Evolutionary conservation across 2,113 vertebrate species (phyloP).

Genomic region (Taurulus bubalis): DNA sequence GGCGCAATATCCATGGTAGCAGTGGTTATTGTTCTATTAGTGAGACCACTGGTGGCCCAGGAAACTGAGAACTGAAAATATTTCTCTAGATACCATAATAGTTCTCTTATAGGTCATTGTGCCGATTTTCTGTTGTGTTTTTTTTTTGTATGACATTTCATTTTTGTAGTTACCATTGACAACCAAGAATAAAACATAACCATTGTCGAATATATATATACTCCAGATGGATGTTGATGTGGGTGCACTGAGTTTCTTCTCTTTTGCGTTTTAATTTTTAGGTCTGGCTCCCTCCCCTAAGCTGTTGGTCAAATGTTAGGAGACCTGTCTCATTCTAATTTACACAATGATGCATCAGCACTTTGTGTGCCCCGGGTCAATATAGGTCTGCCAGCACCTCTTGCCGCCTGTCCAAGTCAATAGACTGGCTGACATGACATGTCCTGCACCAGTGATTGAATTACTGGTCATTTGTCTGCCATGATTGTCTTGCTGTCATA

Average conservation of each 20-base stretch:
- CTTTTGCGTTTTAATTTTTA: constrained; percentile 5
- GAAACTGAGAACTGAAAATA: constrained; percentile 7
- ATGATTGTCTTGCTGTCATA: constrained; percentile 78
- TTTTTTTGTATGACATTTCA: background rate
- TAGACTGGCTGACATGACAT: constrained; percentile 78
- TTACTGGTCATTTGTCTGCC: constrained; percentile 80
- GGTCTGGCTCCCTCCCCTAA: constrained; percentile 13
- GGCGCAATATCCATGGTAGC: background rate
- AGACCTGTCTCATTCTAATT: constrained; percentile 69
- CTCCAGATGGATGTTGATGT: background rate
- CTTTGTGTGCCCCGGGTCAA: constrained; percentile 72
- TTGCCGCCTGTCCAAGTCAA: constrained; percentile 80
- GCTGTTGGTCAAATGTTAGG: constrained; percentile 66
- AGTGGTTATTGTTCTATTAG: constrained; percentile 2
- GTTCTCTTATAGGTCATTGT: background rate
- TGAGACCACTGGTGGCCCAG: constrained; percentile 4
- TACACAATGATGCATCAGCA: constrained; percentile 81
- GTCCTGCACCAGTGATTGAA: constrained; percentile 79
- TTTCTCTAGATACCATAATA: background rate
- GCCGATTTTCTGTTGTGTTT: background rate
- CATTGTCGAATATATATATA: background rate
- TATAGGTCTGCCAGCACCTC: constrained; percentile 72
- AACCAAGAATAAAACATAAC: background rate
- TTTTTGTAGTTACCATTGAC: background rate
- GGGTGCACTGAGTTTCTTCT: background rate